Base-by-base conservation (phyloP, 2,888 invertebrate species). In the Arctia plantaginis region DNA sequence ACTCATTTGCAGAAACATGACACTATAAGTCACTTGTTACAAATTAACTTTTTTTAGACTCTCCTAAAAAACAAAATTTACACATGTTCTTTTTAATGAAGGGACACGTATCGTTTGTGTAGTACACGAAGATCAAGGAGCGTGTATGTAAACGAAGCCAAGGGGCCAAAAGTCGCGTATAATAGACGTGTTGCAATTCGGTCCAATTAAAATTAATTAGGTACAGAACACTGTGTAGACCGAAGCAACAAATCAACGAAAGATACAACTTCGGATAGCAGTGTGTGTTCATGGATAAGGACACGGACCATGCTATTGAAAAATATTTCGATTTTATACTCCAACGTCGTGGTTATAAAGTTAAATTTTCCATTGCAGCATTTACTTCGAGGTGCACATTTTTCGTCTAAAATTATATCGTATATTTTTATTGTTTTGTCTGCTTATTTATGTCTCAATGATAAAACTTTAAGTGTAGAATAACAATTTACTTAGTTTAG, bases 121-220 rank as follows among this genome's bases (percentile, higher is more conserved):
- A 78, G 35, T 33, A 78, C 69, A 79, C 69, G 59, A 44, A 71
- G 71, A 76, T 79, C 75, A 77, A 75, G 72, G 66, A 78, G 70
- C 76, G 71, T 72, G 73, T 82, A 82, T 81, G 77, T 80, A 83
- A 82, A 85, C 80, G 80, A 80, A 80, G 76, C 79, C 82, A 79
- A 84, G 85, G 81, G 88, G 88, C 89, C 88, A 88, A 87, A 87
- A 89, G 87, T 85, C 87, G 85, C 86, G 88, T 90, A 91, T 91
- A 91, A 91, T 91, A 91, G 90, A 92, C 89, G 90, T 82, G 83
- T 85, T 85, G 89, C 87, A 88, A 88, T 89, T 85, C 88, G 84
- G 89, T 87, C 94, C 94, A 94, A 94, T 94, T 94, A 94, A 94
- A 94, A 94, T 94, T 94, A 94, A 94, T 94, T 94, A 94, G 93